Base-by-base conservation (phyloP, 2,888 invertebrate genomes). In the Ormyrus labotus region DNA sequence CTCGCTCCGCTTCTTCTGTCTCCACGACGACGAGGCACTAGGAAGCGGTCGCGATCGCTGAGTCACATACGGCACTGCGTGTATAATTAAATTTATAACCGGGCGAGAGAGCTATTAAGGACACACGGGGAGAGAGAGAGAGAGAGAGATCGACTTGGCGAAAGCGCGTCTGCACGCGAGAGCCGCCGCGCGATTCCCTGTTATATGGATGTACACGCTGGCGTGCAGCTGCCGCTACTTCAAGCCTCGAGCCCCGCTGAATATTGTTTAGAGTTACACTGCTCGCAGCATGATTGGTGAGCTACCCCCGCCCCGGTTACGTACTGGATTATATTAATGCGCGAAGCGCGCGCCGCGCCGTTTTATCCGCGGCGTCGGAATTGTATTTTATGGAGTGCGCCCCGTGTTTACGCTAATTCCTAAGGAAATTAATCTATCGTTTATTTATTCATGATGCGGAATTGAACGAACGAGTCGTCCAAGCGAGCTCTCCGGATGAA, bases 31-130 rank as follows among this genome's bases (percentile, higher is more conserved):
- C 19, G 19, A 19, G 64, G 11, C 65, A 51, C 58, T 65, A 76
- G 76, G 75, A 71, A 75, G 67, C 80, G 58, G 10, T 71, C 45
- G 67, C 50, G 13, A n/a, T 9, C 13, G 67, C 48, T 13, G n/a
- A 13, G 34, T 45, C 47, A 19, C 2, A 8, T 1, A 19, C 64
- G 7, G 11, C 34, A 34, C 48, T 9, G 64, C 60, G 48, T 58
- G 69, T 65, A 73, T 78, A 81, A 81, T 81, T 81, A 81, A 81
- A 81, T 81, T 81, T 78, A 81, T 74, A 81, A 74, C 78, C 69
- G 65, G 57, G 69, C 60, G 68, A 68, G 19, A 19, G 70, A 63
- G 74, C 77, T 81, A 78, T 81, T 81, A 81, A 70, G 81, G 78
- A 65, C 78, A 78, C 64, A 53, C 58, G 8, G 34, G 64, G 65